A percentile compares a stretch with the other conserved stretches of the same genome.
phyloP scores from a whole-genome alignment of 2,888 invertebrate species.

The Zaprionus lineosus region DNA sequence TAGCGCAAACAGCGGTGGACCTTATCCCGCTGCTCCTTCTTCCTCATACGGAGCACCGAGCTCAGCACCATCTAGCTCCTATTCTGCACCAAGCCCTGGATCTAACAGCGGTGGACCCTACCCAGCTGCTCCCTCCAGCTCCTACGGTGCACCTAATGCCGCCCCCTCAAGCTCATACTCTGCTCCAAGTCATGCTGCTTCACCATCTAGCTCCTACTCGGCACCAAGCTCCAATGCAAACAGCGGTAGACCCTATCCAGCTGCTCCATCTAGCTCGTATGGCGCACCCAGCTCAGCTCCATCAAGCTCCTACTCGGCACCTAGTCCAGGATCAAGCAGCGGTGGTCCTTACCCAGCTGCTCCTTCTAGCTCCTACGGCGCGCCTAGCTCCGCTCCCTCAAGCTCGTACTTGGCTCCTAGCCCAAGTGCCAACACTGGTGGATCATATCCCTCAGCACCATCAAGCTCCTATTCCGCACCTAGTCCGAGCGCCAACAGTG shows the following conservation, averaged over 20 bases:
- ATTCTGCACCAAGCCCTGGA: constrained; percentile 79
- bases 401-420: constrained; percentile 78
- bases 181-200: constrained; percentile 67
- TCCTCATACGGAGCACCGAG: constrained; percentile 28
- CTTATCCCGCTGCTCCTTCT: constrained; percentile 80
- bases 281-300: constrained; percentile 22
- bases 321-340: constrained; percentile 32
- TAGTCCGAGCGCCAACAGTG: constrained; percentile 63
- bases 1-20: constrained; percentile 82
- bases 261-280: constrained; percentile 68
- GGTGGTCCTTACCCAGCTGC: neutral
- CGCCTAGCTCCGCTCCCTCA: constrained; percentile 43
- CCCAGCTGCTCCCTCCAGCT: constrained; percentile 52
- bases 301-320: constrained; percentile 76
- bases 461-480: constrained; percentile 47
- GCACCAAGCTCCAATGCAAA: constrained; percentile 63
- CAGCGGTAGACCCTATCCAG: constrained; percentile 83
- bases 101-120: constrained; percentile 39
- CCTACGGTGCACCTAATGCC: constrained; percentile 9
- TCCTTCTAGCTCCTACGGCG: constrained; percentile 39
- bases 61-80: constrained; percentile 52
- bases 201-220: constrained; percentile 55
- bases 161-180: constrained; percentile 69
- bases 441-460: constrained; percentile 14
- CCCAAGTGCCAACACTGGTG: constrained; percentile 4